Evolutionary conservation across 2,113 vertebrate genomes (phyloP).

Genomic region (Myxocyprinus asiaticus): DNA sequence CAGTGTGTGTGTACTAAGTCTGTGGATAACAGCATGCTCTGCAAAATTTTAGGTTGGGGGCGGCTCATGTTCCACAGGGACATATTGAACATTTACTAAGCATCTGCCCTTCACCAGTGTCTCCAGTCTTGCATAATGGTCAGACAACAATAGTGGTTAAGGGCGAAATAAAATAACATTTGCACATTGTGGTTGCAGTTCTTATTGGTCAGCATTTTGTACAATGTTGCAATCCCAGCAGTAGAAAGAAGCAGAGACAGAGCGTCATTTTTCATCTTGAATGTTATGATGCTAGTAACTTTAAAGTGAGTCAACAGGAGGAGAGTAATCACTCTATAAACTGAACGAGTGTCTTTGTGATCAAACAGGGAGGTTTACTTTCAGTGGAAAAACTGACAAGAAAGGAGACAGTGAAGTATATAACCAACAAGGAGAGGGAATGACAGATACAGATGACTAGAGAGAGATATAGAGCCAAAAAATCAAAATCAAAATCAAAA

Average conservation of each 20-base stretch:
- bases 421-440: not conserved
- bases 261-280: not conserved
- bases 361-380: too few relatives aligned
- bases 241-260: not conserved
- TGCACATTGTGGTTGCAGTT: not conserved
- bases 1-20: not conserved
- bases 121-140: not conserved
- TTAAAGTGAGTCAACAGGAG: not conserved
- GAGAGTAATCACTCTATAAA: not conserved
- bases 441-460: not conserved
- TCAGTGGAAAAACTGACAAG: not conserved
- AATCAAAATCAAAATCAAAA: not conserved
- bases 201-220: constrained; percentile 8
- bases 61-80: not conserved
- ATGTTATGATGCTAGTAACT: constrained; percentile 8
- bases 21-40: constrained; percentile 5
- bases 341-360: too few relatives aligned
- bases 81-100: not conserved
- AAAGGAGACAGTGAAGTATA: not conserved
- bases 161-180: not conserved
- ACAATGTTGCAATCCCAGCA: constrained; percentile 4
- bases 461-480: not conserved
- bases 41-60: not conserved
- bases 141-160: constrained; percentile 23
- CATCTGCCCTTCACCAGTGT: not conserved